These are phyloP conservation scores for Chelonia mydas DNA, from an alignment of 2,797 vertebrate genomes.

Conservation along the genomic window DNA sequence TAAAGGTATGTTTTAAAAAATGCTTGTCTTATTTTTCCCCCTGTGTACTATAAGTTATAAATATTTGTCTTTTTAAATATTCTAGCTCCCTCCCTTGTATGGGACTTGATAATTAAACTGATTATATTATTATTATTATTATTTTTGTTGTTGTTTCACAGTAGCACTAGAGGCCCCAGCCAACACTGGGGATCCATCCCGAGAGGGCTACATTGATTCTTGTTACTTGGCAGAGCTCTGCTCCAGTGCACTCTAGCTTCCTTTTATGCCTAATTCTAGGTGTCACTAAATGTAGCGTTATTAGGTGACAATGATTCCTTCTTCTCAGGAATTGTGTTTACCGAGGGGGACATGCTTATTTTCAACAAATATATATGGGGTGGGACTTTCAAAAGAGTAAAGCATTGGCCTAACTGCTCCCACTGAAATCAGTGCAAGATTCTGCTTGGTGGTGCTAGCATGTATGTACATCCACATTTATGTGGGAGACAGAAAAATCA, in stretches of 20 bases:
- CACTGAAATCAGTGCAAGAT: background rate
- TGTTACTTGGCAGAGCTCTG: too few relatives aligned
- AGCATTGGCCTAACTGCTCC: background rate
- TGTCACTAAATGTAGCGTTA: too few relatives aligned
- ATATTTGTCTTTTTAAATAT: background rate
- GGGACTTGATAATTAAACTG: too few relatives aligned
- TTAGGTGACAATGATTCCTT: too few relatives aligned
- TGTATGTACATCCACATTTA: background rate
- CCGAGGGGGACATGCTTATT: background rate
- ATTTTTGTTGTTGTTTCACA: too few relatives aligned
- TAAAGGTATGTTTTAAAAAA: background rate
- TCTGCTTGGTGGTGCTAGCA: background rate
- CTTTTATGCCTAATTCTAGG: too few relatives aligned
- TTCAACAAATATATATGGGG: rapidly evolving
- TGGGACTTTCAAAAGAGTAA: background rate
- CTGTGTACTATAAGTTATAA: background rate
- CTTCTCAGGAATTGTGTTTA: background rate
- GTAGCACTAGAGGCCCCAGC: too few relatives aligned
- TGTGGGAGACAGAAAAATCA: background rate
- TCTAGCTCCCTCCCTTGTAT: background rate
- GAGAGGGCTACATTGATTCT: too few relatives aligned
- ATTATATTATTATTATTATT: too few relatives aligned
- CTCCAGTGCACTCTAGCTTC: too few relatives aligned
- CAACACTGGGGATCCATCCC: too few relatives aligned
- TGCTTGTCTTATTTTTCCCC: background rate